A percentile compares a stretch with the other conserved stretches of the same genome.
phyloP scores from a whole-genome alignment of 2,113 vertebrate species.

The Origma solitaria region DNA sequence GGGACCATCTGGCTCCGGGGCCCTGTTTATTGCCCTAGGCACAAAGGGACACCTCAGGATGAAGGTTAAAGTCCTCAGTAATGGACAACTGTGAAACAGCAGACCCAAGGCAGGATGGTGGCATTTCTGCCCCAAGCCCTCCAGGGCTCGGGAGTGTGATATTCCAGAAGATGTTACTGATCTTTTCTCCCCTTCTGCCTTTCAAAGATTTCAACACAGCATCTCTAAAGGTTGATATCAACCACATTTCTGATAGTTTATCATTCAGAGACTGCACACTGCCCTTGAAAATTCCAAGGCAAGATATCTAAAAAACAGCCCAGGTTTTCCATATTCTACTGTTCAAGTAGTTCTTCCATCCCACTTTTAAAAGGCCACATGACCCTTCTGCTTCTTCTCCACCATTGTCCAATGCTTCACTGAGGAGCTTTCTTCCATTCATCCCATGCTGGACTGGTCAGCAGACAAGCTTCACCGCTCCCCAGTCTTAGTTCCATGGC shows the following conservation, averaged over 20 bases:
- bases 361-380: background rate
- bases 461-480: background rate
- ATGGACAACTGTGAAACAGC: background rate
- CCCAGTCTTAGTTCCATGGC: background rate
- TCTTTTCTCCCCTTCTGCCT: background rate
- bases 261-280: background rate
- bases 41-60: background rate
- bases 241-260: background rate
- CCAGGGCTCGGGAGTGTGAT: background rate
- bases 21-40: background rate
- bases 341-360: background rate
- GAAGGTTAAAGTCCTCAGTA: background rate
- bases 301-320: background rate
- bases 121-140: background rate
- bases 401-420: background rate
- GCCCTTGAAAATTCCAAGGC: background rate
- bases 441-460: background rate
- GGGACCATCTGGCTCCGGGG: slow-evolving; percentile 12
- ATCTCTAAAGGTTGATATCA: background rate
- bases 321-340: background rate
- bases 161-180: background rate
- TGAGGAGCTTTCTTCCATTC: background rate
- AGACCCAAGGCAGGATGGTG: background rate
- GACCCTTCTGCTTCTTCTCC: background rate
- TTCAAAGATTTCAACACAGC: background rate